Conservation (phyloP, 2,797 vertebrate species). For the Poeciliopsis gracilis region DNA sequence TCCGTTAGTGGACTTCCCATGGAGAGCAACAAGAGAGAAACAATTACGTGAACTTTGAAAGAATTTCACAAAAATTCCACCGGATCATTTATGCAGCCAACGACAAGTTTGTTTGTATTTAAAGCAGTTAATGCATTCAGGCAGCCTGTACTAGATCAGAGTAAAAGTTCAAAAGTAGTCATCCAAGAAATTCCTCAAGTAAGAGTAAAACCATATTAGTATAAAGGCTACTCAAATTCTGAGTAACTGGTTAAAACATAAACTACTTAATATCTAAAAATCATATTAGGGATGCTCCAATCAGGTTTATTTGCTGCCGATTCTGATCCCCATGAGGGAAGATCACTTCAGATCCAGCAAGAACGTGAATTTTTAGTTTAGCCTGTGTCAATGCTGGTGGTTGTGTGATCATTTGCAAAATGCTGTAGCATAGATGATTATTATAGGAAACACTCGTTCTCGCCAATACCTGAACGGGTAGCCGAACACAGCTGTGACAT, state of each 20-base stretch:
- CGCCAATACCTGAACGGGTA: constrained; percentile 93
- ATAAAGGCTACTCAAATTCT: no score
- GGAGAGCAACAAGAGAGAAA: constrained; percentile 55
- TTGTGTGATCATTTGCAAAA: neutral
- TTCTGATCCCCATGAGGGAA: neutral
- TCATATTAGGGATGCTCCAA: neutral
- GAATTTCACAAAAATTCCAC: constrained; percentile 1
- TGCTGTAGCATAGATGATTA: neutral
- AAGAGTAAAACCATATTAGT: no score
- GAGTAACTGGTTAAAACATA: no score
- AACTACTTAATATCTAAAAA: no score
- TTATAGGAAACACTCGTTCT: neutral
- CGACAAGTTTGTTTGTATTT: neutral
- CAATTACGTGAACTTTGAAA: constrained; percentile 6
- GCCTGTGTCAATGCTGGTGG: neutral
- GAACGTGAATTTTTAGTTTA: neutral
- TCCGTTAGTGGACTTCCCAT: constrained; percentile 48
- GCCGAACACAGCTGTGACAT: constrained; percentile 70
- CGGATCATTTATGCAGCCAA: neutral
- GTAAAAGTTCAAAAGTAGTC: no score
- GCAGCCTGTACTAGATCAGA: neutral
- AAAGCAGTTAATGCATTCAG: neutral
- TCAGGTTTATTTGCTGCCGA: no score
- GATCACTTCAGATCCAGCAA: neutral
- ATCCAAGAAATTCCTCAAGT: no score